Conservation (phyloP, 2,797 vertebrate genomes). For the Gallinago solitaria region DNA sequence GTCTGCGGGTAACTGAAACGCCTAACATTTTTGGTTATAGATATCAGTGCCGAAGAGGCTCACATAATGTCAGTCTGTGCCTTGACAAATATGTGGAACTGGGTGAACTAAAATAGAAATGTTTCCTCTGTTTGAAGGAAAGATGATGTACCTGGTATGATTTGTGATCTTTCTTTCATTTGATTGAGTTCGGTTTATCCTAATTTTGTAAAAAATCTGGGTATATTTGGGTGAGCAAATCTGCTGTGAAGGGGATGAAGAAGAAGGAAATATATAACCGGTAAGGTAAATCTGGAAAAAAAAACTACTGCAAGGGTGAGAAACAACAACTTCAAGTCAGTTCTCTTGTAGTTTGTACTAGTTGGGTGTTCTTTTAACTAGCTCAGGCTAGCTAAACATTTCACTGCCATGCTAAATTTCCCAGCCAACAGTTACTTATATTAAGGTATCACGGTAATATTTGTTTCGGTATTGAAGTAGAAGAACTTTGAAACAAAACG, state of each 20-base stretch:
- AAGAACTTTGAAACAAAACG: background rate
- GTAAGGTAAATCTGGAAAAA: background rate
- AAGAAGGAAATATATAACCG: background rate
- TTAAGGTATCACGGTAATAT: background rate
- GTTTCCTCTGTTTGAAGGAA: background rate
- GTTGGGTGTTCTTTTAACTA: background rate
- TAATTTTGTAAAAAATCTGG: background rate
- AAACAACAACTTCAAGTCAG: background rate
- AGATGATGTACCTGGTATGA: background rate
- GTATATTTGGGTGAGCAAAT: background rate
- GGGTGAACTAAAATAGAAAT: slow-evolving; percentile 26
- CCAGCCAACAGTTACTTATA: background rate
- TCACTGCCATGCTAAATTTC: background rate
- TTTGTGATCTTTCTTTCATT: background rate
- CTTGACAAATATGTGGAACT: background rate
- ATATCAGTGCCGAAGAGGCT: background rate
- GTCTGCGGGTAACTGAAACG: slow-evolving; percentile 49
- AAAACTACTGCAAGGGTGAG: background rate
- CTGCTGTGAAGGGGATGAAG: background rate
- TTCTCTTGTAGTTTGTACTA: background rate
- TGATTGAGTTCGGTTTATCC: background rate
- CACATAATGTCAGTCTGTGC: background rate
- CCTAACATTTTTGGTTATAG: slow-evolving; percentile 43
- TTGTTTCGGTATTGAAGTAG: background rate
- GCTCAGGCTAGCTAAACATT: background rate